These are phyloP conservation scores for Acipenser oxyrinchus DNA, from an alignment of 2,797 vertebrate genomes.

Conservation along the genomic window DNA sequence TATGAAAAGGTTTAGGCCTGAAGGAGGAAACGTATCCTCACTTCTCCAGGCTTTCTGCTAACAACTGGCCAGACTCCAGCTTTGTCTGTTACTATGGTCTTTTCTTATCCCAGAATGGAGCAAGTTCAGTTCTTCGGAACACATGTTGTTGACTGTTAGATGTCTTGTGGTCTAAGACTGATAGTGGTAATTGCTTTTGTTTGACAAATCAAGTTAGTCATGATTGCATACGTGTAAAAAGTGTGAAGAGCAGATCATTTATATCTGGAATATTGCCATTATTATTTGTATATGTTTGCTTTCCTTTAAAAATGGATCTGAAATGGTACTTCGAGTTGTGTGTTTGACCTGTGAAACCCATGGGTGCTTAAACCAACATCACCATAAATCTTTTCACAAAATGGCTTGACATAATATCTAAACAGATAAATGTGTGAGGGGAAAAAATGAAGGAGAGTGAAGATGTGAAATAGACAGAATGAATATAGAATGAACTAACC, in stretches of 20 bases:
- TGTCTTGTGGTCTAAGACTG: conserved; percentile 39
- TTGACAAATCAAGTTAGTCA: conserved; percentile 43
- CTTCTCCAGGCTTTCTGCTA: conserved; percentile 35
- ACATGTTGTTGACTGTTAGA: conserved; percentile 42
- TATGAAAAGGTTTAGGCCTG: conserved; percentile 33
- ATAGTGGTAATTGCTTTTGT: conserved; percentile 48
- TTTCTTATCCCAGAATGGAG: conserved; percentile 43
- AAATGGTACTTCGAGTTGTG: conserved; percentile 30
- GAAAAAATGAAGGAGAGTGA: conserved; percentile 25
- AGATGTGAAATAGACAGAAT: conserved; percentile 29
- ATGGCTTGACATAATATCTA: conserved; percentile 28
- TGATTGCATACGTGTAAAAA: conserved; percentile 37
- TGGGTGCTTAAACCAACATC: conserved; percentile 21
- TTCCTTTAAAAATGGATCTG: conserved; percentile 35
- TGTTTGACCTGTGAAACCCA: conserved; percentile 31
- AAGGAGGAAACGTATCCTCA: conserved; percentile 44
- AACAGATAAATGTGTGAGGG: conserved; percentile 37
- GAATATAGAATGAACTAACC: no score
- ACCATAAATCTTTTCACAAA: conserved; percentile 39
- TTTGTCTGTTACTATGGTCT: conserved; percentile 48
- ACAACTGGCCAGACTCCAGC: conserved; percentile 49
- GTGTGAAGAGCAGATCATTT: conserved; percentile 28
- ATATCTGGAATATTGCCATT: conserved; percentile 34
- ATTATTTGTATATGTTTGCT: conserved; percentile 38
- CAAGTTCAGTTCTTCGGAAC: conserved; percentile 41